Percentiles rank a stretch among this genome's conserved stretches.
Evolutionary conservation across 2,797 vertebrate species (phyloP).

Genomic region (Serranus cabrilla): DNA sequence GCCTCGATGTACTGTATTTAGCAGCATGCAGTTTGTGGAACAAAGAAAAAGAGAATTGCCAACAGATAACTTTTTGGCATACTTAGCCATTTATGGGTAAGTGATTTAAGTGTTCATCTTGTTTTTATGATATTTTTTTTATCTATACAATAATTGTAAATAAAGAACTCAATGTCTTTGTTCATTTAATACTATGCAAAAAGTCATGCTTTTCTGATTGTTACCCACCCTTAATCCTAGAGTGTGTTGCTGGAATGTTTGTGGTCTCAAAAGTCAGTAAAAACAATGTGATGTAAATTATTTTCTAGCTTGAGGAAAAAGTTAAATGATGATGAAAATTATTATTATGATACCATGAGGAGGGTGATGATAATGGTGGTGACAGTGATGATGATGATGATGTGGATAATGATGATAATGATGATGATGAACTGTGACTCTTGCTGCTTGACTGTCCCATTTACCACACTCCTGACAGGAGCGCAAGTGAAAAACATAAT

Average conservation of each 20-base stretch:
- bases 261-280: constrained; percentile 91
- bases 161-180: constrained; percentile 99
- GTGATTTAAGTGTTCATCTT: constrained; percentile 96
- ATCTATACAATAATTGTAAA: constrained; percentile 99
- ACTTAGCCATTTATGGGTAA: constrained; percentile 96
- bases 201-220: constrained; percentile 96
- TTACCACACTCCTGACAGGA: constrained; percentile 89
- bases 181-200: constrained; percentile 99
- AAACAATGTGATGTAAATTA: constrained; percentile 92
- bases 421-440: constrained; percentile 88
- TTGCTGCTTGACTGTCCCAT: constrained; percentile 92
- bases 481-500: constrained; percentile 88
- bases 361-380: constrained; percentile 51
- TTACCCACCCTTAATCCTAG: constrained; percentile 89
- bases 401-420: constrained; percentile 60
- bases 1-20: constrained; percentile 98
- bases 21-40: constrained; percentile 98
- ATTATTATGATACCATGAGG: constrained; percentile 62
- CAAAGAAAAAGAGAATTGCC: constrained; percentile 90
- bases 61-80: constrained; percentile 93
- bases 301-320: constrained; percentile 90
- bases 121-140: constrained; percentile 99
- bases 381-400: constrained; percentile 45
- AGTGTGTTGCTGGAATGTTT: constrained; percentile 96
- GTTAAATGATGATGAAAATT: constrained; percentile 71